phyloP scores from a whole-genome alignment of 1,140 invertebrate species.

The Aphis craccivora region DNA sequence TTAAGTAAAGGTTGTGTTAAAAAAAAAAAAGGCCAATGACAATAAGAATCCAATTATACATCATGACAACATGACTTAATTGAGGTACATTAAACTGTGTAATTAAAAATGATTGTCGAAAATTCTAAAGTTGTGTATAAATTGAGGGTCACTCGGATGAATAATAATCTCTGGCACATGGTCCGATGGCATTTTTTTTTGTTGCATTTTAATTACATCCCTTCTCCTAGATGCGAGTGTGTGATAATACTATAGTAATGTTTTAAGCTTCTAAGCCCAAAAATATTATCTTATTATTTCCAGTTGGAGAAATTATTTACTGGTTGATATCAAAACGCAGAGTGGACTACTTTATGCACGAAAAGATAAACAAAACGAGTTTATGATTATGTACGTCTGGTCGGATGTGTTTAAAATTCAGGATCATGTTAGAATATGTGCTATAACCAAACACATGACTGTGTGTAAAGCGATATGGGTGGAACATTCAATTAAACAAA shows the following conservation, averaged over 20 bases:
- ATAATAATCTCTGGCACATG: slow-evolving; percentile 22
- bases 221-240: background rate
- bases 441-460: background rate
- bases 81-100: background rate
- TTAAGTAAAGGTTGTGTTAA: background rate
- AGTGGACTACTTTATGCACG: slow-evolving; percentile 29
- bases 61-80: background rate
- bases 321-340: background rate
- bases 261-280: slow-evolving; percentile 21
- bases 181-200: slow-evolving; percentile 21
- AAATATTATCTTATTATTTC: slow-evolving; percentile 45
- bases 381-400: slow-evolving; percentile 40
- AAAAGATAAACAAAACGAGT: slow-evolving; percentile 26
- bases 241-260: background rate
- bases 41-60: background rate
- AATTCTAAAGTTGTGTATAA: background rate
- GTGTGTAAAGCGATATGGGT: background rate
- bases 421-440: background rate
- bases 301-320: slow-evolving; percentile 33
- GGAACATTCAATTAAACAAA: background rate
- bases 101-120: background rate
- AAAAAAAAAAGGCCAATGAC: background rate
- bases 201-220: background rate
- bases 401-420: slow-evolving; percentile 19
- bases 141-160: background rate